Base-by-base conservation (phyloP, 23 tunicate species). In the Aplidium turbinatum region DNA sequence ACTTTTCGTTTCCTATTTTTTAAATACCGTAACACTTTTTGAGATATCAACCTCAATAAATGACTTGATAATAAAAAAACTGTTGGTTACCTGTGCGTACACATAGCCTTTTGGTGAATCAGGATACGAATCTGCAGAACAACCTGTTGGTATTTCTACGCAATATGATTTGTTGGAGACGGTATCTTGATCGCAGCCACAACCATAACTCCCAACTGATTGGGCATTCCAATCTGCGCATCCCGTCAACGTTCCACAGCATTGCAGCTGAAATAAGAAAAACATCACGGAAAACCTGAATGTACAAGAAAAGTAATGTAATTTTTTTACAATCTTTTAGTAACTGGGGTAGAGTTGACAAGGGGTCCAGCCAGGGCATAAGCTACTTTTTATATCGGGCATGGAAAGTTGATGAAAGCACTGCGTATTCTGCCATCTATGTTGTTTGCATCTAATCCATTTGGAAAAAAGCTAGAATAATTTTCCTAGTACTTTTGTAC, bases 181-280 rank as follows among this genome's bases (percentile, higher is more conserved):
- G 5, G 36, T 27, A 6, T 36, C 27, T 38, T 58, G 58, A 25
- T 47, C 19, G 29, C 81, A 76, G 5, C 70, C 73, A 34, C 83
- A 78, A 19, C 83, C 83, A 24, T 11, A 26, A 71, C 64, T 26
- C 4, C 35, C 63, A 3, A 5, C 58, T 42, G 50, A 11, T 24
- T 21, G 33, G 22, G 33, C 72, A 31, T 56, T 13, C 73, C 74
- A 78, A 32, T 78, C 83, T 26, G 11, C 1, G 46, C 83, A 78
- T 19, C 83, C 83, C 1, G 9, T 31, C 1, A 74, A 46, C 3
- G 31, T 33, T 5, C 83, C 83, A 25, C 83, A 78, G 25, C 83
- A 78, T 31, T 78, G 26, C 28, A 78, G 63, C 83, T 78, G 22
- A 29, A 62, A 62, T 29, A 29, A 25, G 6, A 70, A 70, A 67